Base-by-base conservation (phyloP, 2,113 vertebrate genomes). In the Isurus oxyrinchus region DNA sequence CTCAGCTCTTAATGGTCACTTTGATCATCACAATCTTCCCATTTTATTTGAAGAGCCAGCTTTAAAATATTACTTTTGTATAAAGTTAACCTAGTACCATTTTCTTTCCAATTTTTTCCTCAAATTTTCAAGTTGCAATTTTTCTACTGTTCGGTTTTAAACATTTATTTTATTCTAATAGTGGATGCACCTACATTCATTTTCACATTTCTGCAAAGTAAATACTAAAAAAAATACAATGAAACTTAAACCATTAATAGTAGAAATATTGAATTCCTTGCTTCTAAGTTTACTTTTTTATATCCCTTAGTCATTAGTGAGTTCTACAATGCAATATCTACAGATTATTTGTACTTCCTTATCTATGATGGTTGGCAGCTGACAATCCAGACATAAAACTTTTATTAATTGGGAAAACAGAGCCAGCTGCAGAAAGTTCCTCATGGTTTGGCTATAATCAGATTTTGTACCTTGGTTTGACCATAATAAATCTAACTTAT, bases 331-430 rank as follows among this genome's bases (percentile, higher is more conserved):
- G 2, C 66, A 72, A 76, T 76, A 49, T 31, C 69, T 72, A 72
- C 90, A 94, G 21, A 69, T 55, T 95, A 95, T 95, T 95, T 95
- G 94, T 44, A 95, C 44, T 95, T 95, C 49, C 94, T 95, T 95
- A 95, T 95, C 94, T 95, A 55, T 72, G 94, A 63, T 95, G 94
- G 94, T 72, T 95, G 67, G 94, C 94, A 95, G 94, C 94, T 95
- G 94, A 95, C 66, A 95, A 55, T 72, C 94, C 94, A 95, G 94
- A 55, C 44, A 72, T 55, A 69, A 72, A 72, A 55, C 40, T 44
- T 95, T 72, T 95, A 95, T 95, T 95, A 49, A 95, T 72, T 72
- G 31, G 94, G 3, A 27, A 95, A 55, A 49, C 53, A 76, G 67
- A 76, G 27, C 94, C 94, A 95, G 94, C 94, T 95, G 94, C 94